A percentile compares a stretch with the other conserved stretches of the same genome.
Evolutionary conservation across 2,888 invertebrate species (phyloP).

Genomic region (Aspidiotus rigidus): DNA sequence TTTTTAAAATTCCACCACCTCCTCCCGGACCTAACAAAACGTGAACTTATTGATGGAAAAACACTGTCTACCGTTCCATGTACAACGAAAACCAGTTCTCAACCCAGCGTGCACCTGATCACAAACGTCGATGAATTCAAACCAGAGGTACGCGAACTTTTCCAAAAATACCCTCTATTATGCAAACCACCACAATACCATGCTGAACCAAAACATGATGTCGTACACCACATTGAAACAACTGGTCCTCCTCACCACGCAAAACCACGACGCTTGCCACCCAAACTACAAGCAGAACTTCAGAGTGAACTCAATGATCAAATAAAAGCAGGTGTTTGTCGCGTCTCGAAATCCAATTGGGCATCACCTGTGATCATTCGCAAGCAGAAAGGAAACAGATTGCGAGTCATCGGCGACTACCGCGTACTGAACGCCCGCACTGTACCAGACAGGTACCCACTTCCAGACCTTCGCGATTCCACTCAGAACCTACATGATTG

Average conservation of each 20-base stretch:
- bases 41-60: not conserved
- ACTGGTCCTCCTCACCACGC: not conserved
- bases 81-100: not conserved
- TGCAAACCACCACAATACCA: not conserved
- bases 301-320: not conserved
- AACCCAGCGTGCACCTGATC: not conserved
- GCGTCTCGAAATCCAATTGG: not conserved
- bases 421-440: not conserved
- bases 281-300: not conserved
- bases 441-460: not conserved
- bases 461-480: not conserved
- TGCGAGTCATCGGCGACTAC: not conserved
- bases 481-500: not conserved
- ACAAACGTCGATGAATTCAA: not conserved
- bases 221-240: slow-evolving; percentile 1
- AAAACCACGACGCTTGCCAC: not conserved
- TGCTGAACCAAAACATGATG: not conserved
- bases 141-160: not conserved
- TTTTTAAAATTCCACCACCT: not conserved
- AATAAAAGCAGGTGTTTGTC: not conserved
- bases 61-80: not conserved
- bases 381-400: not conserved
- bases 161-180: not conserved
- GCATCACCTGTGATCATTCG: not conserved
- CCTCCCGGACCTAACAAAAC: not conserved